Base-by-base conservation (phyloP, 1,140 invertebrate genomes). In the Magallana angulata region DNA sequence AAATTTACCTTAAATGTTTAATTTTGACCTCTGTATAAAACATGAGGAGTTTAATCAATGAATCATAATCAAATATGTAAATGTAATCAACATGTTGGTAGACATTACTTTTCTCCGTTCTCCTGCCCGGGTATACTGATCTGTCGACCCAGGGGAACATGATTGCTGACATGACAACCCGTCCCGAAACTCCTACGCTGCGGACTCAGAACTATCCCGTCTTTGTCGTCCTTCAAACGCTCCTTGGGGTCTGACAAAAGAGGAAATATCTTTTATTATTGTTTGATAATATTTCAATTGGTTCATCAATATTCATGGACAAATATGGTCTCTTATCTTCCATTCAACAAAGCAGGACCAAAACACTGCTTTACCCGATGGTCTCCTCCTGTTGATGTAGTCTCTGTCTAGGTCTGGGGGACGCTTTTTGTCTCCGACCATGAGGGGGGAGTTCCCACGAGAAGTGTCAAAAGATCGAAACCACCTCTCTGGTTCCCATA, bases 161-260 rank as follows among this genome's bases (percentile, higher is more conserved):
- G 94, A 59, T 92, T 30, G 59, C 60, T 96, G 56, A 95, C 95
- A 89, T 95, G 95, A 94, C 97, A 98, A 82, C 97, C 97, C 14
- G 97, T 97, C 89, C 97, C 97, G 95, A 98, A 98, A 93, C 97
- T 97, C 64, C 97, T 96, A 8, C 97, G 96, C 92, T 98, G 97
- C 68, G 97, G 97, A 93, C 97, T 97, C 83, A 98, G 94, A 76
- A 98, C 97, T 89, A 98, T 97, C 18, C 97, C 97, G 93, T 97
- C 97, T 92, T 97, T 97, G 93, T 98, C 97, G 84, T 94, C 93
- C 71, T 97, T 97, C 76, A 98, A 95, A 60, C 97, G 96, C 92
- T 97, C 97, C 60, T 97, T 96, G 1, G 97, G 97, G 89, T 94
- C 92, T 89, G 85, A 4, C 36, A 48, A 30, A 85, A 84, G 71